Conservation (phyloP, 2,888 invertebrate genomes). For the Liposcelis brunnea region DNA sequence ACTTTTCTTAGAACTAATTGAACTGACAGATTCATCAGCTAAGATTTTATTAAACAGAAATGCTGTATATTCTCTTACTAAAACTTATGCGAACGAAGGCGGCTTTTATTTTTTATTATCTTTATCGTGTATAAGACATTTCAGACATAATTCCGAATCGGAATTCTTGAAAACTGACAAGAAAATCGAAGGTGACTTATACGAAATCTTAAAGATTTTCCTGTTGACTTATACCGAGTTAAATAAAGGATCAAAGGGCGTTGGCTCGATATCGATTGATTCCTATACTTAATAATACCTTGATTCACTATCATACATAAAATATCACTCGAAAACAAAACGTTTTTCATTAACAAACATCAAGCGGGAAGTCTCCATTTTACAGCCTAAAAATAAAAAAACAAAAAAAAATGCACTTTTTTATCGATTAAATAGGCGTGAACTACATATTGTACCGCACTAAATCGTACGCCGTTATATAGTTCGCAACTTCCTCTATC, state of each 20-base stretch:
- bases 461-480: not conserved
- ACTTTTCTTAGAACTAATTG: no score
- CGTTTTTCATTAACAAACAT: not conserved
- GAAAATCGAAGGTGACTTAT: not conserved
- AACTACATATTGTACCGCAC: not conserved
- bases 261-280: slow-evolving; percentile 7
- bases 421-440: slow-evolving; percentile 2
- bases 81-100: no score
- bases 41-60: no score
- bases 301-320: not conserved
- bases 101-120: no score
- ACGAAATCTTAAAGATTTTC: not conserved
- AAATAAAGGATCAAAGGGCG: slow-evolving; percentile 1
- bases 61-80: no score
- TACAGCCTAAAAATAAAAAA: slow-evolving; percentile 4
- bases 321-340: no score
- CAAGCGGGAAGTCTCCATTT: slow-evolving; percentile 3
- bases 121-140: not conserved
- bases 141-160: not conserved
- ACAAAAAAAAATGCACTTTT: slow-evolving; percentile 4
- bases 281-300: not conserved
- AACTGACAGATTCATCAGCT: no score
- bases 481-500: not conserved
- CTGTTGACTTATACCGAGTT: not conserved
- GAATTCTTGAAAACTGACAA: not conserved